Conservation (phyloP, 2,113 vertebrate species). For the Xyrauchen texanus region DNA sequence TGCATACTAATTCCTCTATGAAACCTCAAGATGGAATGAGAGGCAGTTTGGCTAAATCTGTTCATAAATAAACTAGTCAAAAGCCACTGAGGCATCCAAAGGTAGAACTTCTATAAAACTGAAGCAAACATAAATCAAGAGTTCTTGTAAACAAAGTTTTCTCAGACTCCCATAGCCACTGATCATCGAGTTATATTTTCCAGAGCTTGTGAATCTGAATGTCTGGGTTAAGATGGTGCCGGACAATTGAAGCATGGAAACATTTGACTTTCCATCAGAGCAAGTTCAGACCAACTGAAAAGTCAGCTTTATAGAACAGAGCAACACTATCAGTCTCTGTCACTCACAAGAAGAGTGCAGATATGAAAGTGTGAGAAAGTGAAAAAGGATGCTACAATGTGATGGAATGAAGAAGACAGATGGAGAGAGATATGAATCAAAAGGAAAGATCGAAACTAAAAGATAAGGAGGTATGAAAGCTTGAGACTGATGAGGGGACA, state of each 20-base stretch:
- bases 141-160: not conserved
- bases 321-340: slow-evolving; percentile 24
- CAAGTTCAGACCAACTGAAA: slow-evolving; percentile 19
- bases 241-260: not conserved
- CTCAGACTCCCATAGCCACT: not conserved
- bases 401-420: slow-evolving; percentile 46
- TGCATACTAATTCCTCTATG: not conserved
- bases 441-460: slow-evolving; percentile 30
- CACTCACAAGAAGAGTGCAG: not conserved
- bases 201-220: not conserved
- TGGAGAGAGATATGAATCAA: slow-evolving; percentile 27
- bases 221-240: not conserved
- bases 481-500: slow-evolving; percentile 37
- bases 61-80: slow-evolving; percentile 21
- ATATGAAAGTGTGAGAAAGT: slow-evolving; percentile 31
- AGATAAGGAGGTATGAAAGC: slow-evolving; percentile 35
- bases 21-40: not conserved
- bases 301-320: slow-evolving; percentile 7
- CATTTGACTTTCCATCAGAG: slow-evolving; percentile 3
- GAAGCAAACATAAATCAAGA: slow-evolving; percentile 21
- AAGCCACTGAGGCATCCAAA: slow-evolving; percentile 20
- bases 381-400: slow-evolving; percentile 33
- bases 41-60: slow-evolving; percentile 11
- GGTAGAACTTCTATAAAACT: slow-evolving; percentile 13
- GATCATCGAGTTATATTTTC: not conserved